These are phyloP conservation scores for Montifringilla adamsi DNA, from an alignment of 2,113 vertebrate genomes.

Conservation along the genomic window DNA sequence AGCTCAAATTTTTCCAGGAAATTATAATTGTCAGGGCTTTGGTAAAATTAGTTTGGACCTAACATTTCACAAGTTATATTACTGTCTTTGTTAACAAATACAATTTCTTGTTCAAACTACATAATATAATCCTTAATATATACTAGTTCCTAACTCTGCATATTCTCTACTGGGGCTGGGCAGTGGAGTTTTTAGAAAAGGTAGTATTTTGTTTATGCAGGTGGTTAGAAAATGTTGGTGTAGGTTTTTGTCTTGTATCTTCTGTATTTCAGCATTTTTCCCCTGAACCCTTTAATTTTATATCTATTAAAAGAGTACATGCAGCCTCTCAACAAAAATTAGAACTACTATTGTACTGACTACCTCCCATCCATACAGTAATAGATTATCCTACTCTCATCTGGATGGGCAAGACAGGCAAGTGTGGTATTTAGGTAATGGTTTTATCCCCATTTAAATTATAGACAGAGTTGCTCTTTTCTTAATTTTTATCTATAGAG, in stretches of 20 bases:
- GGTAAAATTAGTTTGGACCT: background rate
- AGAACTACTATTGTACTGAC: background rate
- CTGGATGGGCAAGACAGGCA: background rate
- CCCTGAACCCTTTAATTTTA: background rate
- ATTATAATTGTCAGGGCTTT: accelerated
- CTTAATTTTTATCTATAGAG: background rate
- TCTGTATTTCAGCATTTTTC: background rate
- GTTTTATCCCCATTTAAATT: background rate
- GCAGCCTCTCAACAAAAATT: background rate
- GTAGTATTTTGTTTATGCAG: background rate
- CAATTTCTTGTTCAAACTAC: background rate
- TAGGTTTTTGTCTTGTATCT: background rate
- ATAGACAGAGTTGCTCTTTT: background rate
- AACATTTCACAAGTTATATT: background rate
- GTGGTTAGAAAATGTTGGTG: background rate
- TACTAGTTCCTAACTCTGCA: background rate
- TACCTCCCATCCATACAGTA: background rate
- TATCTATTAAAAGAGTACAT: background rate
- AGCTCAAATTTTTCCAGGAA: background rate
- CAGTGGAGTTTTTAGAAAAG: background rate
- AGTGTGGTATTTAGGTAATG: background rate
- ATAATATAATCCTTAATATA: background rate
- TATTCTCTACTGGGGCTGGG: background rate
- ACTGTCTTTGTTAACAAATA: background rate
- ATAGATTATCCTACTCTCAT: background rate